Evolutionary conservation across 2,888 invertebrate genomes (phyloP), one percentile per base, ranked within the genome.

Genomic region (Hecatera dysodea): DNA sequence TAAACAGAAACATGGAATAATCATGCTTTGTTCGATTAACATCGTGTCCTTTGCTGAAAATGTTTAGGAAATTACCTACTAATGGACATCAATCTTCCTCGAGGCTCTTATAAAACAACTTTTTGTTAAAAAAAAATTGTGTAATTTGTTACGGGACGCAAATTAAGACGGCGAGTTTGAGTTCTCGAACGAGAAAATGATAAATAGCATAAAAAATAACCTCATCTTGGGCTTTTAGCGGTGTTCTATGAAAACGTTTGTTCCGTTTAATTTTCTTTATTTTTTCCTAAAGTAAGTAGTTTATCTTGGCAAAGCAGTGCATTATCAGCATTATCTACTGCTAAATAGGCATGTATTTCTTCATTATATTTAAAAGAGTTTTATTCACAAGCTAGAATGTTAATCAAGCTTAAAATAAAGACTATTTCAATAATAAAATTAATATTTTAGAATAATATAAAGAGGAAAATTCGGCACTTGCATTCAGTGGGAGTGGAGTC

Each of bases 21-120:
- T 82, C 76, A 73, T 80, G 80, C 73, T 82, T 69, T 62, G 82
- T 87, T 89, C 85, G 85, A 88, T 90, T 88, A 86, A 80, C 72
- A 76, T 63, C 67, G 75, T 82, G 84, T 85, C 84, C 81, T 81
- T 84, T 82, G 67, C 62, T 74, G 75, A 86, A 89, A 90, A 88
- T 89, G 86, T 90, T 92, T 86, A 88, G 89, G 88, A 90, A 92
- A 92, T 92, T 90, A 90, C 84, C 88, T 87, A 83, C 87, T 91
- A 92, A 93, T 91, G 89, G 90, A 91, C 91, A 93, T 93, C 92
- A 91, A 93, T 93, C 93, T 91, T 91, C 86, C 87, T 81, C 69
- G 78, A 81, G 86, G 86, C 88, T 86, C 87, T 91, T 90, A 89
- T 90, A 89, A 86, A 90, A 87, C 86, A 89, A 88, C 87, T 91